Evolutionary conservation across 2,888 invertebrate species (phyloP).

Genomic region (Acheta domesticus): DNA sequence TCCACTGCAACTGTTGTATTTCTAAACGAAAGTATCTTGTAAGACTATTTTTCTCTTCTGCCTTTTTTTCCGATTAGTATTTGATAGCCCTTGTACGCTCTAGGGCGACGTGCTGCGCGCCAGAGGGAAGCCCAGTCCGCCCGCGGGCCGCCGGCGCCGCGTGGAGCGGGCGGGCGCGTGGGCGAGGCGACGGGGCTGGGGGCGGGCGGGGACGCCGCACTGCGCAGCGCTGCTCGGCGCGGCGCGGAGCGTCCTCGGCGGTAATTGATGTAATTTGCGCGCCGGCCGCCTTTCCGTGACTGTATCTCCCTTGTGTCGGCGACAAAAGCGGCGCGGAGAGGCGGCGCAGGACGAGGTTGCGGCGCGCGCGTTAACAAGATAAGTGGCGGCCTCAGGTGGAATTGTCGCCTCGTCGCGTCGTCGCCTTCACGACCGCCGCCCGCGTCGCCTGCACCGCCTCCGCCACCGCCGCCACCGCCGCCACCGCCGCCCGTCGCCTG

Average conservation of each 20-base stretch:
- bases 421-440: not conserved
- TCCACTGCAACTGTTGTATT: no score
- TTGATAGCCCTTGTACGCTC: no score
- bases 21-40: no score
- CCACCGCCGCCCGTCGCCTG: not conserved
- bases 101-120: no score
- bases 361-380: not conserved
- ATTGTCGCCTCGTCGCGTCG: not conserved
- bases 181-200: not conserved
- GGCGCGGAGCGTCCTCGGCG: not conserved
- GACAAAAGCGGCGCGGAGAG: not conserved
- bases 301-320: conserved; percentile 4
- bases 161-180: not conserved
- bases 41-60: no score
- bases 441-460: not conserved
- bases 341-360: not conserved
- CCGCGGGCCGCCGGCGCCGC: no score
- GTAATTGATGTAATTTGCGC: conserved; percentile 9
- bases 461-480: not conserved
- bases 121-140: no score
- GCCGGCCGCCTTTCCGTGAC: conserved; percentile 18
- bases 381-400: not conserved
- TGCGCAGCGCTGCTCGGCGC: not conserved
- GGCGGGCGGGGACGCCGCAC: not conserved
- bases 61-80: no score